Evolutionary conservation across 2,113 vertebrate genomes (phyloP).

Genomic region (Syrrhaptes paradoxus): DNA sequence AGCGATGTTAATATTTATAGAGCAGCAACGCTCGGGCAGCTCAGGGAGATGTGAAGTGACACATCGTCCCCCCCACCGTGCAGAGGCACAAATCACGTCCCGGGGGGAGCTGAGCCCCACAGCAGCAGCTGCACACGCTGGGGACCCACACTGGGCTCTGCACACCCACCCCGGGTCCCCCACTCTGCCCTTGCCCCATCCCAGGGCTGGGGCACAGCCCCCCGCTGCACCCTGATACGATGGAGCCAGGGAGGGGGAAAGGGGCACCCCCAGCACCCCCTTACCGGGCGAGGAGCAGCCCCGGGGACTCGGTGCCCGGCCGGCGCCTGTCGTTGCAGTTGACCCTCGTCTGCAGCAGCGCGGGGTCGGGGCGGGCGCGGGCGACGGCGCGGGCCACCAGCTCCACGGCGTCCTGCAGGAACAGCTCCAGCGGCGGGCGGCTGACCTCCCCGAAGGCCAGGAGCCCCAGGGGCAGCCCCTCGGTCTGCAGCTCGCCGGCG

Average conservation of each 20-base stretch:
- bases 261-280: not conserved
- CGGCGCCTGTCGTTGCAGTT: conserved; percentile 78
- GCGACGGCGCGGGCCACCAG: conserved; percentile 81
- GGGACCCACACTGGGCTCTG: not conserved
- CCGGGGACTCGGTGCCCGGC: conserved; percentile 59
- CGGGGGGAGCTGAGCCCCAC: not conserved
- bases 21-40: fast-evolving
- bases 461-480: conserved; percentile 86
- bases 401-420: conserved; percentile 83
- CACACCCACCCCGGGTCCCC: not conserved
- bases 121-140: fast-evolving
- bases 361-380: conserved; percentile 66
- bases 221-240: not conserved
- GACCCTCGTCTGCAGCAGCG: conserved; percentile 76
- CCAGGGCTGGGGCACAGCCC: fast-evolving
- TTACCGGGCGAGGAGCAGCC: conserved; percentile 84
- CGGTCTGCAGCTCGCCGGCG: conserved; percentile 79
- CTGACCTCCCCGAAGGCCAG: conserved; percentile 88
- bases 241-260: fast-evolving
- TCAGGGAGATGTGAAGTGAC: conserved; percentile 3
- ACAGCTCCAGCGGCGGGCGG: conserved; percentile 84
- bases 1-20: not conserved
- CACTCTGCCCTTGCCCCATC: not conserved
- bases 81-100: fast-evolving
- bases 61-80: fast-evolving